Percentiles rank a stretch among this genome's conserved stretches.
These are phyloP conservation scores for Dipodomys spectabilis DNA, from an alignment of 2,113 vertebrate species.

Conservation along the genomic window DNA sequence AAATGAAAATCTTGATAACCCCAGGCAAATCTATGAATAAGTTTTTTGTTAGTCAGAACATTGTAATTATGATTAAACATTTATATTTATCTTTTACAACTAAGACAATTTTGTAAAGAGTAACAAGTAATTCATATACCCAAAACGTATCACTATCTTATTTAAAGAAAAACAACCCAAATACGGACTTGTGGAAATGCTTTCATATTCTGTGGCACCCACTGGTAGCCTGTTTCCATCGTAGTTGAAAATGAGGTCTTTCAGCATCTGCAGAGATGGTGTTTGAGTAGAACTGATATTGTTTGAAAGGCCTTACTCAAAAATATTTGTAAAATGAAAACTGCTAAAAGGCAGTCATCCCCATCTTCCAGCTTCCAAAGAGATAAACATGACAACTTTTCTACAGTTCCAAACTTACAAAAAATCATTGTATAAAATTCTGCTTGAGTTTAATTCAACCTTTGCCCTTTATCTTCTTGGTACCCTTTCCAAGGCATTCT, in stretches of 20 bases:
- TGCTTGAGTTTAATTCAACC: neutral
- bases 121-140: neutral
- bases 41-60: neutral
- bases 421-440: neutral
- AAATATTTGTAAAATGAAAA: neutral
- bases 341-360: neutral
- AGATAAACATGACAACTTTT: too few relatives aligned
- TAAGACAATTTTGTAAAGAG: conserved; percentile 12
- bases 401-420: too few relatives aligned
- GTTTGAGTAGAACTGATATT: conserved; percentile 1
- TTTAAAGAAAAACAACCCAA: neutral
- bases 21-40: conserved; percentile 4
- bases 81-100: neutral
- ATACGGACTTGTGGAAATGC: neutral
- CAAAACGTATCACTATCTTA: neutral
- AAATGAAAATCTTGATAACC: conserved; percentile 40
- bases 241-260: neutral
- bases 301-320: conserved; percentile 6
- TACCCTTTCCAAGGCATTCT: neutral
- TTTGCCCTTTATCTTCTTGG: neutral
- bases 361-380: neutral
- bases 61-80: conserved; percentile 10
- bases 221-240: neutral
- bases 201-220: neutral
- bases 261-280: neutral